These are phyloP conservation scores for Ecdyonurus torrentis DNA, from an alignment of 2,888 invertebrate species.

Conservation along the genomic window DNA sequence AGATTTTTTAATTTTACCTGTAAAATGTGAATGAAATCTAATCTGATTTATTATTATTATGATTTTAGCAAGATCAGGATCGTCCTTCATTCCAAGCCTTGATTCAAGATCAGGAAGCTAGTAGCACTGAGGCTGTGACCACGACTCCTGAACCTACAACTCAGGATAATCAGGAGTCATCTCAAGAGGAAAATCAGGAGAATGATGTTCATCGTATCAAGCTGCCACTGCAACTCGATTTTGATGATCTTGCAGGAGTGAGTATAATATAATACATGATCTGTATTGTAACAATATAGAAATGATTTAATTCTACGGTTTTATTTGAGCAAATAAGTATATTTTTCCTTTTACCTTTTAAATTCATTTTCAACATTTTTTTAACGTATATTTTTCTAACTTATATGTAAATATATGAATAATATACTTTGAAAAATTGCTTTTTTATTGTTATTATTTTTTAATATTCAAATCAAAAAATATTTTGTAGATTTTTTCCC, in stretches of 20 bases:
- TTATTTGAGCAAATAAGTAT: not conserved
- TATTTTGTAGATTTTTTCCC: too few relatives aligned
- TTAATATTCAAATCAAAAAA: too few relatives aligned
- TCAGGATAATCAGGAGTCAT: not conserved
- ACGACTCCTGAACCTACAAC: not conserved
- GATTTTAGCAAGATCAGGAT: slow-evolving; percentile 7
- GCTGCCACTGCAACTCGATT: slow-evolving; percentile 63
- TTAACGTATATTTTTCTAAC: too few relatives aligned
- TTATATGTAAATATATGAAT: too few relatives aligned
- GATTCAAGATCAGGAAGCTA: slow-evolving; percentile 14
- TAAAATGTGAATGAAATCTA: not conserved
- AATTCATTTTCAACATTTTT: too few relatives aligned
- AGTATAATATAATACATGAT: slow-evolving; percentile 23
- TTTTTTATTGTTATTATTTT: too few relatives aligned
- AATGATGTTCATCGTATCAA: slow-evolving; percentile 42
- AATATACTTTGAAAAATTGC: too few relatives aligned
- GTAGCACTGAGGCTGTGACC: not conserved
- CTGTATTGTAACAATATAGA: not conserved
- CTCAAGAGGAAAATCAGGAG: slow-evolving; percentile 18
- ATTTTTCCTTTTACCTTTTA: not conserved
- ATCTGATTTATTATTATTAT: not conserved
- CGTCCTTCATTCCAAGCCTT: slow-evolving; percentile 18
- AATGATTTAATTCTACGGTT: not conserved
- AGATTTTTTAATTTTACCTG: too few relatives aligned
- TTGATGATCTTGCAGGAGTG: slow-evolving; percentile 67